Conservation (phyloP, 2,113 vertebrate genomes). For the Natator depressus region DNA sequence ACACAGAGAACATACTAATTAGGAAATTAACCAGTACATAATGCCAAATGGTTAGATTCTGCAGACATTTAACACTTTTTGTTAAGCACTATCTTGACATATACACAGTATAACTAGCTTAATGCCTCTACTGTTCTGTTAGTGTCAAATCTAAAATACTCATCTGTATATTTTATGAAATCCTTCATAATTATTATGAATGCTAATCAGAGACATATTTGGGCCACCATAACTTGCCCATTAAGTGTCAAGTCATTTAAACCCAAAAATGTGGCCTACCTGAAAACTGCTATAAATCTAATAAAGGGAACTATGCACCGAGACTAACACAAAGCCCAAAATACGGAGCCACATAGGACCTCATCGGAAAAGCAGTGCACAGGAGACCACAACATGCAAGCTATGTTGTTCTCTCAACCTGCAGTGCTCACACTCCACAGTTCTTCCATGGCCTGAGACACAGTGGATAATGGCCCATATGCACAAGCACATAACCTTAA, state of each 20-base stretch:
- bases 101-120: not conserved
- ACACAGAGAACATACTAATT: conserved; percentile 5
- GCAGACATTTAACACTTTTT: not conserved
- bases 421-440: not conserved
- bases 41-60: not conserved
- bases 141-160: not conserved
- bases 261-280: not conserved
- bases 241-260: not conserved
- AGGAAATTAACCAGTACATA: not conserved
- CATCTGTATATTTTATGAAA: not conserved
- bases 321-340: not conserved
- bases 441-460: too few species aligned
- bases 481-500: not conserved
- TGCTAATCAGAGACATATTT: not conserved
- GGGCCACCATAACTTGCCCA: not conserved
- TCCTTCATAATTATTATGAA: conserved; percentile 9
- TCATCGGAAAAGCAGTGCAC: not conserved
- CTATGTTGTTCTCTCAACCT: not conserved
- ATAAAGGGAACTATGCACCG: not conserved
- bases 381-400: not conserved
- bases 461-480: not conserved
- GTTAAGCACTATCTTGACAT: not conserved
- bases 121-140: not conserved
- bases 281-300: not conserved
- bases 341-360: not conserved